phyloP scores from a whole-genome alignment of 1,140 invertebrate genomes.

The Diabrotica virgifera region DNA sequence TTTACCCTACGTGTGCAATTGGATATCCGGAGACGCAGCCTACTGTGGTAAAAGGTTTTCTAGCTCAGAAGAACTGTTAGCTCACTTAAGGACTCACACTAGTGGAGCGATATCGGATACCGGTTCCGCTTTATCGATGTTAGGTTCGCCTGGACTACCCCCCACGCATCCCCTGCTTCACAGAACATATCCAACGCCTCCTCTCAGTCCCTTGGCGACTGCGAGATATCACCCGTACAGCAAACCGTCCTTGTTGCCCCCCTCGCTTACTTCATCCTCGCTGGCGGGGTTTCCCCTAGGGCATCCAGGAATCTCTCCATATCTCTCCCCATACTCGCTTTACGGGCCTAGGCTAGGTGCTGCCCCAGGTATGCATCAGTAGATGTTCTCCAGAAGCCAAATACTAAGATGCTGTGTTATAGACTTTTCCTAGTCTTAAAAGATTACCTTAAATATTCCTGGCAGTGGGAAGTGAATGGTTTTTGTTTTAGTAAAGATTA shows the following conservation, averaged over 20 bases:
- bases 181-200: conserved; percentile 77
- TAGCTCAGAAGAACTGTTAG: conserved; percentile 89
- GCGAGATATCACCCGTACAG: conserved; percentile 88
- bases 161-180: conserved; percentile 69
- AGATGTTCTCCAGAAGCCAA: conserved; percentile 30
- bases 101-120: conserved; percentile 59
- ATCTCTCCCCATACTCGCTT: conserved; percentile 81
- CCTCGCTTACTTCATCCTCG: conserved; percentile 45
- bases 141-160: conserved; percentile 58
- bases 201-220: conserved; percentile 77
- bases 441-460: conserved; percentile 25
- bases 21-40: conserved; percentile 82
- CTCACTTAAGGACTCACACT: conserved; percentile 92
- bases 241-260: conserved; percentile 61
- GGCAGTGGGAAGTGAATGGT: background rate
- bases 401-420: conserved; percentile 38
- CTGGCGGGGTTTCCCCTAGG: conserved; percentile 61
- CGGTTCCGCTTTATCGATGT: conserved; percentile 54
- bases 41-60: conserved; percentile 94
- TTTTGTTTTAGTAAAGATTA: too few relatives aligned
- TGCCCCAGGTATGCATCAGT: conserved; percentile 63
- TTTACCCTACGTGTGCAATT: conserved; percentile 83
- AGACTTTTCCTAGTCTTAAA: conserved; percentile 37
- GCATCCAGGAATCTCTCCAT: conserved; percentile 67
- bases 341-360: conserved; percentile 80